phyloP scores from a whole-genome alignment of 2,797 vertebrate species.

The Parotocinclus haroldoi region DNA sequence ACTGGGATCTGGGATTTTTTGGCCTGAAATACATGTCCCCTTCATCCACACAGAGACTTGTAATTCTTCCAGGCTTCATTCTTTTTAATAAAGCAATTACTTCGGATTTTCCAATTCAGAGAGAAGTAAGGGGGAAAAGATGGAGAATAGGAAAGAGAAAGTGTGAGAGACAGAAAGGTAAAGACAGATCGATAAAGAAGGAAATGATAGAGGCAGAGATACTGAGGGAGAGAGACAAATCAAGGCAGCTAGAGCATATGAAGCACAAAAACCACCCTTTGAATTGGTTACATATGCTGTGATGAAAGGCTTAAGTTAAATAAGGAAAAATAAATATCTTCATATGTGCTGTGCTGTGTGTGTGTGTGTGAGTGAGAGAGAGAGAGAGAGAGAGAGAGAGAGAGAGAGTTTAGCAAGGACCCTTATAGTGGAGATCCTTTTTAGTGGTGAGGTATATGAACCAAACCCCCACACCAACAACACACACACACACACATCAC shows the following conservation, averaged over 20 bases:
- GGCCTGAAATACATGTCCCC: no score
- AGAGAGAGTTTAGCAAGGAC: no score
- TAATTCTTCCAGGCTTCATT: conserved; percentile 67
- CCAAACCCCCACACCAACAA: conserved; percentile 32
- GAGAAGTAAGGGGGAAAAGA: conserved; percentile 43
- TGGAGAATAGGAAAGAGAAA: conserved; percentile 41
- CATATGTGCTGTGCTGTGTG: conserved; percentile 44
- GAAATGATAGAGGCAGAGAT: conserved; percentile 8
- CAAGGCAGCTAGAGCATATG: conserved; percentile 37
- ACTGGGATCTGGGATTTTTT: no score
- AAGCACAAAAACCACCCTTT: conserved; percentile 55
- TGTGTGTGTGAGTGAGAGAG: conserved; percentile 12
- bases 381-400: conserved; percentile 1
- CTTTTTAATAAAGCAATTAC: conserved; percentile 79
- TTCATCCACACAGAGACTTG: neutral
- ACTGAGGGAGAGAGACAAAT: conserved; percentile 34
- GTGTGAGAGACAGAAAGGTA: conserved; percentile 42
- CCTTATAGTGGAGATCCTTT: conserved; percentile 36
- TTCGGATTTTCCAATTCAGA: conserved; percentile 76
- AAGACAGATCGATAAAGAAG: conserved; percentile 16
- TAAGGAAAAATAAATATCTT: conserved; percentile 38
- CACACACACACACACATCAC: conserved; percentile 22
- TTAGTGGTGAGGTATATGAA: conserved; percentile 40
- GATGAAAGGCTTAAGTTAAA: conserved; percentile 43
- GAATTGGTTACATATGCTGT: conserved; percentile 58